phyloP scores from a whole-genome alignment of 2,797 vertebrate genomes.

The Numenius phaeopus region DNA sequence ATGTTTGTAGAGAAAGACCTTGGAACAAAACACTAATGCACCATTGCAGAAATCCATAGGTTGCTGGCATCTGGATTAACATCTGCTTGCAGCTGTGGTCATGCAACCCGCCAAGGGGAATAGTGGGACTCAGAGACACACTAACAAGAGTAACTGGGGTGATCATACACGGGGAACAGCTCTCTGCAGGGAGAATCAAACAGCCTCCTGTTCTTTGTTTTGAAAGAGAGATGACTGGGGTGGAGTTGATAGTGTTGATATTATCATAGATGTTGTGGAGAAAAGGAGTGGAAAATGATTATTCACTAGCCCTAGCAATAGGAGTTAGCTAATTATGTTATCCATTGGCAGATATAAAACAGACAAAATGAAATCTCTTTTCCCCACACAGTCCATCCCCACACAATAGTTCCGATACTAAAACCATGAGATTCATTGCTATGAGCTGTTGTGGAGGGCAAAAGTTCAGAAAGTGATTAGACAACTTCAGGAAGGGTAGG shows the following conservation, averaged over 20 bases:
- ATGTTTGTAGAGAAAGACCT: neutral
- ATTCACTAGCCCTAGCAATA: neutral
- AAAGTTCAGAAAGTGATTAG: conserved; percentile 40
- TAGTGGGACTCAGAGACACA: neutral
- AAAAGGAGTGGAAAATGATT: conserved; percentile 17
- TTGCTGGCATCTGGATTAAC: neutral
- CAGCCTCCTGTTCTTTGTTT: neutral
- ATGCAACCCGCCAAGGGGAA: neutral
- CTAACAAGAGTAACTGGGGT: neutral
- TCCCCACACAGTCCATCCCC: neutral
- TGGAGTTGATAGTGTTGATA: neutral
- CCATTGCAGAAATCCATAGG: neutral
- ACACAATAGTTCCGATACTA: neutral
- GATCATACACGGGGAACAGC: neutral
- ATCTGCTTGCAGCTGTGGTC: neutral
- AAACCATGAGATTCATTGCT: neutral
- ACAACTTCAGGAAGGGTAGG: neutral
- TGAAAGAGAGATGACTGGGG: neutral
- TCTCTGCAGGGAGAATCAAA: neutral
- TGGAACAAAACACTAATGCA: neutral
- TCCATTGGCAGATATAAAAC: neutral
- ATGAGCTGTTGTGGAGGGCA: neutral
- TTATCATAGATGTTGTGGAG: neutral
- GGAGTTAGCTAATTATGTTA: neutral
- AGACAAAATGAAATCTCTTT: neutral